phyloP scores from a whole-genome alignment of 2,888 invertebrate genomes.

The Rotaria macrura region DNA sequence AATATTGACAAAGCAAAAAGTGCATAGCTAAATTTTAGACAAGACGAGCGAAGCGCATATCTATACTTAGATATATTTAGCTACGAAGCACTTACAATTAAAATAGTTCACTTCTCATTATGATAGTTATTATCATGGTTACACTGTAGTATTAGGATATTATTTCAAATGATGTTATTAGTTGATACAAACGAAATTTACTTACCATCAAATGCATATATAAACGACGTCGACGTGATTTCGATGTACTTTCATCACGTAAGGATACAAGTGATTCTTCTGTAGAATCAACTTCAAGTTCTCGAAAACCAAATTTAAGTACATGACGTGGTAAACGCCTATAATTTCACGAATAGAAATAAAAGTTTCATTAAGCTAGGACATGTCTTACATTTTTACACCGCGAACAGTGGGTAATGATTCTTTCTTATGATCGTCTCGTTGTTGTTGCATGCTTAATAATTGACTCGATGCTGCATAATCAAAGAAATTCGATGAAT shows the following conservation, averaged over 20 bases:
- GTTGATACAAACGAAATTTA: neutral
- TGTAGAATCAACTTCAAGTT: neutral
- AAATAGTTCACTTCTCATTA: neutral
- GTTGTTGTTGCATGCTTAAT: neutral
- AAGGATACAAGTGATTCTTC: neutral
- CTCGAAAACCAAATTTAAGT: neutral
- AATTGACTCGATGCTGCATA: neutral
- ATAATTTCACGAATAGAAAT: neutral
- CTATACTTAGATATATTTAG: no score
- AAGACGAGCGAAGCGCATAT: neutral
- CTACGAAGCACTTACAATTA: neutral
- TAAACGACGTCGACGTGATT: neutral
- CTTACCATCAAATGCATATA: neutral
- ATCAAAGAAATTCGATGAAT: neutral
- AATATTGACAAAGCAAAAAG: neutral
- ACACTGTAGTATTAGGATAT: neutral
- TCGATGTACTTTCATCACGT: neutral
- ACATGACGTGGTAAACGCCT: constrained; percentile 6
- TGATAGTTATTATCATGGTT: neutral
- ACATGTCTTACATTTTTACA: neutral
- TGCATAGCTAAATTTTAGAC: neutral
- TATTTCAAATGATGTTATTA: neutral
- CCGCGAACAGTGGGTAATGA: neutral
- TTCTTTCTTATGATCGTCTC: neutral
- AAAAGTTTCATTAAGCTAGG: neutral